A percentile compares a stretch with the other conserved stretches of the same genome.
These are phyloP conservation scores for Arothron firmamentum DNA, from an alignment of 2,113 vertebrate genomes.

Conservation along the genomic window DNA sequence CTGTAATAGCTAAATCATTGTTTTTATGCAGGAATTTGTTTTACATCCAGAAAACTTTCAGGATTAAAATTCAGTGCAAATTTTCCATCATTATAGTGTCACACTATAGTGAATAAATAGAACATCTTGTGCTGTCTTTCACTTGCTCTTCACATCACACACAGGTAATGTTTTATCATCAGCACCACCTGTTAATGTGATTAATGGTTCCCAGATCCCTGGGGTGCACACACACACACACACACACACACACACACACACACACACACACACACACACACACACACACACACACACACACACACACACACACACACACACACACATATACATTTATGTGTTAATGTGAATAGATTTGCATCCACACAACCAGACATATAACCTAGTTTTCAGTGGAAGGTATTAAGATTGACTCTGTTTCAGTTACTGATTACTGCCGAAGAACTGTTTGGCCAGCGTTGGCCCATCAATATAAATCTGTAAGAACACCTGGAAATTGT, in stretches of 20 bases:
- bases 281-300: constrained; percentile 22
- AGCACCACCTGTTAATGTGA: constrained; percentile 58
- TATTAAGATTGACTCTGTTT: no score
- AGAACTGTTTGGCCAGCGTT: no score
- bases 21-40: neutral
- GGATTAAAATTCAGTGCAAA: constrained; percentile 5
- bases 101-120: constrained; percentile 11
- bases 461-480: no score
- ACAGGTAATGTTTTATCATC: constrained; percentile 54
- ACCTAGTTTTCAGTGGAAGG: no score
- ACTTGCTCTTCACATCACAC: constrained; percentile 13
- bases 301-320: no score
- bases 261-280: constrained; percentile 12
- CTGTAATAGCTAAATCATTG: no score
- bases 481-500: no score
- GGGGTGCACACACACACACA: constrained; percentile 8
- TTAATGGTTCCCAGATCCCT: constrained; percentile 32
- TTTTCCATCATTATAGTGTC: neutral
- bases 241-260: no score
- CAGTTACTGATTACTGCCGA: no score
- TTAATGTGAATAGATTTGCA: no score
- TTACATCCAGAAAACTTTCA: neutral
- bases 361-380: no score
- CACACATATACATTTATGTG: no score
- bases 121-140: neutral